These are phyloP conservation scores for Zaprionus davidi DNA, from an alignment of 1,140 invertebrate genomes.

Conservation along the genomic window DNA sequence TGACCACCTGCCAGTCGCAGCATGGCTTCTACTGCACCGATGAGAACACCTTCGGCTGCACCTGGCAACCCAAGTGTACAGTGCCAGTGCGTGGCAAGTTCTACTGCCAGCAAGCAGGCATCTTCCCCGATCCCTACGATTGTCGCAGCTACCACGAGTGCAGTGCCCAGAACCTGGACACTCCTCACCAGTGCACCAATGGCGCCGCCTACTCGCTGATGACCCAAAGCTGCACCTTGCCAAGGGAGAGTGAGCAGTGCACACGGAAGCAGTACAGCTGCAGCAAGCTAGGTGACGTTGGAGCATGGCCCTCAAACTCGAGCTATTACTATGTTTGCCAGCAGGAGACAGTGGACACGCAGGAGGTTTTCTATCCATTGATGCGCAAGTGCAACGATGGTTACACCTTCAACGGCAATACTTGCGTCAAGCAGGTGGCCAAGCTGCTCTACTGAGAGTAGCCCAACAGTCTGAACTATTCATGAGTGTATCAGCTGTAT, in stretches of 20 bases:
- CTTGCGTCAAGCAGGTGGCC: conserved; percentile 32
- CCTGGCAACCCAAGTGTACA: conserved; percentile 54
- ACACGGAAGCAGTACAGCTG: conserved; percentile 62
- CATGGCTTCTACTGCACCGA: conserved; percentile 74
- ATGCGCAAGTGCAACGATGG: conserved; percentile 66
- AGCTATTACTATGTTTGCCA: conserved; percentile 80
- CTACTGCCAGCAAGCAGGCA: conserved; percentile 65
- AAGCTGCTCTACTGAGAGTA: neutral
- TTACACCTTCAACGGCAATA: conserved; percentile 52
- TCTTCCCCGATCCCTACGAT: conserved; percentile 82
- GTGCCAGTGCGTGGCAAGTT: conserved; percentile 67
- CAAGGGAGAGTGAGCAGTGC: conserved; percentile 55
- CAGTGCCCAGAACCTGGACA: conserved; percentile 52
- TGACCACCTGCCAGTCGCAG: conserved; percentile 55
- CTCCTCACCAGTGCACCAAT: conserved; percentile 55
- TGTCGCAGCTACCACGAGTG: conserved; percentile 83
- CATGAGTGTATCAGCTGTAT: neutral
- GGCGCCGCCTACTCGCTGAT: conserved; percentile 61
- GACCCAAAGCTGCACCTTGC: conserved; percentile 53
- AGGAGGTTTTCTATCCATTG: conserved; percentile 59
- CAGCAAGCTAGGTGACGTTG: conserved; percentile 54
- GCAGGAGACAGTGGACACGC: conserved; percentile 8
- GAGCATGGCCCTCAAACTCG: conserved; percentile 62
- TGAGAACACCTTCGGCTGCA: conserved; percentile 64
- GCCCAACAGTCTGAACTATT: neutral